Percentiles rank a stretch among this genome's conserved stretches.
Conservation (phyloP, 1,140 invertebrate genomes). For the Drosophila sproati region DNA sequence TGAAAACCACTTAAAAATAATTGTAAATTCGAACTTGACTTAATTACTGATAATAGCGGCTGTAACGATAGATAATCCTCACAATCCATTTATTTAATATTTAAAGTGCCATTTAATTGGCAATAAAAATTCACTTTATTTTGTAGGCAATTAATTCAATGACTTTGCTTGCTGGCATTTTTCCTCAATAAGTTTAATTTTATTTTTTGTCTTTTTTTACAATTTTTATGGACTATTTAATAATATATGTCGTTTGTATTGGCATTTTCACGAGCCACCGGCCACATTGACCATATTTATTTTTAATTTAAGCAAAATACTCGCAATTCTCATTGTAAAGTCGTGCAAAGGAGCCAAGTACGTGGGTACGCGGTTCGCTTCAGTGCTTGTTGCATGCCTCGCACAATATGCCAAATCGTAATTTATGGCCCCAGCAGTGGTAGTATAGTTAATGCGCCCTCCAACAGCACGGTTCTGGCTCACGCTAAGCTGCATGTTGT, state of each 20-base stretch:
- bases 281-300: conserved; percentile 60
- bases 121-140: too few relatives aligned
- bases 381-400: conserved; percentile 62
- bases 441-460: conserved; percentile 71
- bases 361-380: not conserved
- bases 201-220: conserved; percentile 6
- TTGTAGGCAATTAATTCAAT: not conserved
- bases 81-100: too few relatives aligned
- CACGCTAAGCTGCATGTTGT: conserved; percentile 6
- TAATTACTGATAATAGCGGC: too few relatives aligned
- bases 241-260: conserved; percentile 51
- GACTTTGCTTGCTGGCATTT: not conserved
- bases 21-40: too few relatives aligned
- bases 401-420: conserved; percentile 44
- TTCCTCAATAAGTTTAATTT: not conserved
- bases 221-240: not conserved
- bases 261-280: conserved; percentile 52
- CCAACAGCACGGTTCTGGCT: conserved; percentile 21
- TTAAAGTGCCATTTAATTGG: too few relatives aligned
- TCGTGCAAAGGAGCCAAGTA: not conserved
- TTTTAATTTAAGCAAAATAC: conserved; percentile 77
- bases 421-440: conserved; percentile 62
- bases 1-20: too few relatives aligned
- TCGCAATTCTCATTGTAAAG: conserved; percentile 49
- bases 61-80: too few relatives aligned